Conservation (phyloP, 1,140 invertebrate species). For the Pogonus chalceus region DNA sequence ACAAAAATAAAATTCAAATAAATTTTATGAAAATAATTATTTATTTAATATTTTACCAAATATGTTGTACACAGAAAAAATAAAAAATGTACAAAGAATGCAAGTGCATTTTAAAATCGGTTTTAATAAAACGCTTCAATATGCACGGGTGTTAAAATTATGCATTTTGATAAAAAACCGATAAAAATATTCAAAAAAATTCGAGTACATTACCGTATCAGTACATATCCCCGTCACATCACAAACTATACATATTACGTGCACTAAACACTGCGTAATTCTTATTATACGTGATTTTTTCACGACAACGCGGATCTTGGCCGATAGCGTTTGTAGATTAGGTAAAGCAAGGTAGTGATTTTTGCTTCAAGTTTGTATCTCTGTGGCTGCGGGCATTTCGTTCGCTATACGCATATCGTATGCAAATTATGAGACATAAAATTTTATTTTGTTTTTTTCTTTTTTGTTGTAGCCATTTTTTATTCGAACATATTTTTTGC, state of each 20-base stretch:
- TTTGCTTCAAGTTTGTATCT: slow-evolving; percentile 1
- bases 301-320: background rate
- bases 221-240: background rate
- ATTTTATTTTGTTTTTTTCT: slow-evolving; percentile 2
- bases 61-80: too few relatives aligned
- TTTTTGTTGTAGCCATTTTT: background rate
- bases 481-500: background rate
- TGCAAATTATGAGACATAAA: slow-evolving; percentile 2
- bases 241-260: too few relatives aligned
- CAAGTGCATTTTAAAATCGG: too few relatives aligned
- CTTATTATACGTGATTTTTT: background rate
- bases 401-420: background rate
- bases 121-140: background rate
- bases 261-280: background rate
- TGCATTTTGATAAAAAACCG: too few relatives aligned
- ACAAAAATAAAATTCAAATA: too few relatives aligned
- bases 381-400: background rate
- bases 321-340: background rate
- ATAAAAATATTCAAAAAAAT: too few relatives aligned
- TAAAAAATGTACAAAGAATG: too few relatives aligned
- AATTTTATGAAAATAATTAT: too few relatives aligned
- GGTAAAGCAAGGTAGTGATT: background rate
- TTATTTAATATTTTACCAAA: too few relatives aligned
- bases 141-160: too few relatives aligned
- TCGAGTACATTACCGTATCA: too few relatives aligned